These are phyloP conservation scores for Phrynocephalus guinanensis DNA, from an alignment of 2,797 vertebrate species.

Conservation along the genomic window DNA sequence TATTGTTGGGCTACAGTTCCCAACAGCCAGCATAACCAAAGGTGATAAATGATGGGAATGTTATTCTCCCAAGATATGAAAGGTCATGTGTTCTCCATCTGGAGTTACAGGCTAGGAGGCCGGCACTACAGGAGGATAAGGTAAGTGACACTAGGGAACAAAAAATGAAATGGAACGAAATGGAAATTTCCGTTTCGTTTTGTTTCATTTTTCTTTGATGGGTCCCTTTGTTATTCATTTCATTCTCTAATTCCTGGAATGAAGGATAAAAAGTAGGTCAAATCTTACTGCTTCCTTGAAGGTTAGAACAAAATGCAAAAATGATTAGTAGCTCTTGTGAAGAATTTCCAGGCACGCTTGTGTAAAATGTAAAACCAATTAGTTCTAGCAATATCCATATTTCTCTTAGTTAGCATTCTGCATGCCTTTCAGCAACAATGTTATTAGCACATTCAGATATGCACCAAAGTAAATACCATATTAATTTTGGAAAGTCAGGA, in stretches of 20 bases:
- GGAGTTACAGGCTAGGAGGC: no score
- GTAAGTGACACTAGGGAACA: no score
- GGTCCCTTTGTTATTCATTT: no score
- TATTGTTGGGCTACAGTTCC: neutral
- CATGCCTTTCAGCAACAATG: slow-evolving; percentile 38
- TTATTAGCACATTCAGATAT: slow-evolving; percentile 29
- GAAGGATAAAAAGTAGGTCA: slow-evolving; percentile 33
- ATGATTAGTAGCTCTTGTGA: slow-evolving; percentile 11
- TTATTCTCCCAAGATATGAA: neutral
- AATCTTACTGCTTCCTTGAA: slow-evolving; percentile 20
- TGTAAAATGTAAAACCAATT: slow-evolving; percentile 45
- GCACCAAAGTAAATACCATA: slow-evolving; percentile 33
- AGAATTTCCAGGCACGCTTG: slow-evolving; percentile 12
- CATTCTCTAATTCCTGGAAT: neutral
- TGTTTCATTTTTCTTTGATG: no score
- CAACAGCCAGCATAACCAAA: neutral
- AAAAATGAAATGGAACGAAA: no score
- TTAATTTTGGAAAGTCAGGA: slow-evolving; percentile 34
- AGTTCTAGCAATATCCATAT: slow-evolving; percentile 28
- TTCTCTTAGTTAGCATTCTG: slow-evolving; percentile 34
- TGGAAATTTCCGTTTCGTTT: no score
- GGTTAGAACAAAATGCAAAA: slow-evolving; percentile 27
- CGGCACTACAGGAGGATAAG: no score
- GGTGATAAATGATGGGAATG: neutral
- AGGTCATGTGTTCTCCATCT: neutral